These are phyloP conservation scores for Hydropsyche tenuis DNA, from an alignment of 1,140 invertebrate species.

Conservation along the genomic window DNA sequence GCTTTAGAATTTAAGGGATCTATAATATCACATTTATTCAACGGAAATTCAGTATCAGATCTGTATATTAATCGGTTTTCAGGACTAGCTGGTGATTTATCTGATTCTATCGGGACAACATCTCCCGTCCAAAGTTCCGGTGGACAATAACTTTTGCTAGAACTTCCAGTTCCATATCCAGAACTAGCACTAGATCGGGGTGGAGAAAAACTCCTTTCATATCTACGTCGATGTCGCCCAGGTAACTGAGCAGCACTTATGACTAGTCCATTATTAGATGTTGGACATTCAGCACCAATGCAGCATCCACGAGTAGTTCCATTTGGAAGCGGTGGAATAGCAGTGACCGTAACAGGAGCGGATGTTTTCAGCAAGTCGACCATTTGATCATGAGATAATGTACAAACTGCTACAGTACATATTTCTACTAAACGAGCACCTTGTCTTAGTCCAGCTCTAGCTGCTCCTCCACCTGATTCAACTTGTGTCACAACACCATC, in stretches of 20 bases:
- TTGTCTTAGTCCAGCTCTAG: slow-evolving; percentile 87
- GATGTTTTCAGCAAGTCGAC: slow-evolving; percentile 93
- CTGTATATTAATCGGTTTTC: slow-evolving; percentile 19
- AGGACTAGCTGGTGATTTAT: slow-evolving; percentile 22
- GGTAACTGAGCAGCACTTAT: slow-evolving; percentile 55
- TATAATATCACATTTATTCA: slow-evolving; percentile 29
- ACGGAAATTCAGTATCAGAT: slow-evolving; percentile 27
- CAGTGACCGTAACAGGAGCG: slow-evolving; percentile 81
- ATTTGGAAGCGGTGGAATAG: slow-evolving; percentile 72
- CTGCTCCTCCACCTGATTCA: slow-evolving; percentile 85
- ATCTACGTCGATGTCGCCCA: slow-evolving; percentile 66
- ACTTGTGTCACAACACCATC: slow-evolving; percentile 96
- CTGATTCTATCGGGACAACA: slow-evolving; percentile 18
- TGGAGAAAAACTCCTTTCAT: slow-evolving; percentile 79
- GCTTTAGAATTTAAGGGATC: slow-evolving; percentile 6
- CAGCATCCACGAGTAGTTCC: slow-evolving; percentile 54
- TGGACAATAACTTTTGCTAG: slow-evolving; percentile 67
- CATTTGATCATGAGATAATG: slow-evolving; percentile 91
- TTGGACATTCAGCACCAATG: slow-evolving; percentile 53
- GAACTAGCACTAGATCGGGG: slow-evolving; percentile 83
- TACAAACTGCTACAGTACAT: slow-evolving; percentile 88
- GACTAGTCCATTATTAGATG: slow-evolving; percentile 44
- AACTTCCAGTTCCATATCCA: slow-evolving; percentile 83
- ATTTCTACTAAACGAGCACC: slow-evolving; percentile 92
- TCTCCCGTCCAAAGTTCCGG: slow-evolving; percentile 62